phyloP scores from a whole-genome alignment of 2,888 invertebrate species.

The Platycheirus albimanus region DNA sequence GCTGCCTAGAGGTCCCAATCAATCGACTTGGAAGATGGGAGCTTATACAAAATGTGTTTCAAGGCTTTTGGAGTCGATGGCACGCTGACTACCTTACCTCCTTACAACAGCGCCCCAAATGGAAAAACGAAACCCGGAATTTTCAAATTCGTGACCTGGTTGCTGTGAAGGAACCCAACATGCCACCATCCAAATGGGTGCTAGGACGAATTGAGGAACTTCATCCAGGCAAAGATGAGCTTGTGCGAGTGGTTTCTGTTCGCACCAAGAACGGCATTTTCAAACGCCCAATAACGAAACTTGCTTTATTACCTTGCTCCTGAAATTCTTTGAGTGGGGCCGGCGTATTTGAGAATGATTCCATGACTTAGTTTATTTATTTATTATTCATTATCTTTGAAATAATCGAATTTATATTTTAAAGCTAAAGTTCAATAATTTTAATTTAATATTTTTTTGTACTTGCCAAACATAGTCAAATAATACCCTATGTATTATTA shows the following conservation, averaged over 20 bases:
- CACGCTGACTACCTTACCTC: conserved; percentile 22
- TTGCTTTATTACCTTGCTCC: conserved; percentile 9
- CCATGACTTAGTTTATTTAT: no score
- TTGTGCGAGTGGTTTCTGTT: conserved; percentile 38
- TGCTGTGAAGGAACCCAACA: conserved; percentile 35
- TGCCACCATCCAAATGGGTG: conserved; percentile 56
- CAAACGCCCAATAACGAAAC: conserved; percentile 43
- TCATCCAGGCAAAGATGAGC: conserved; percentile 58
- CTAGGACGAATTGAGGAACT: conserved; percentile 46
- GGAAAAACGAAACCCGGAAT: background rate
- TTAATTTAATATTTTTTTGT: no score
- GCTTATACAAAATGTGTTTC: conserved; percentile 52
- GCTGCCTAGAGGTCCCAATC: conserved; percentile 6
- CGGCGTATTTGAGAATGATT: no score
- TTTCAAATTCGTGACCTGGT: conserved; percentile 40
- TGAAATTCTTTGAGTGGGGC: no score
- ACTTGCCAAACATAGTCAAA: no score
- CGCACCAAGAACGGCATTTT: conserved; percentile 11
- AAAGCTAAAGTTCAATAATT: no score
- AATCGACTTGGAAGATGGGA: conserved; percentile 52
- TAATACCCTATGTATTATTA: no score
- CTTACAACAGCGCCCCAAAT: conserved; percentile 49
- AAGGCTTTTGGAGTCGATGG: conserved; percentile 62
- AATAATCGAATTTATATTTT: no score
- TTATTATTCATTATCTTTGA: no score